These are phyloP conservation scores for Agrotis puta DNA, from an alignment of 2,888 invertebrate genomes.

Conservation along the genomic window DNA sequence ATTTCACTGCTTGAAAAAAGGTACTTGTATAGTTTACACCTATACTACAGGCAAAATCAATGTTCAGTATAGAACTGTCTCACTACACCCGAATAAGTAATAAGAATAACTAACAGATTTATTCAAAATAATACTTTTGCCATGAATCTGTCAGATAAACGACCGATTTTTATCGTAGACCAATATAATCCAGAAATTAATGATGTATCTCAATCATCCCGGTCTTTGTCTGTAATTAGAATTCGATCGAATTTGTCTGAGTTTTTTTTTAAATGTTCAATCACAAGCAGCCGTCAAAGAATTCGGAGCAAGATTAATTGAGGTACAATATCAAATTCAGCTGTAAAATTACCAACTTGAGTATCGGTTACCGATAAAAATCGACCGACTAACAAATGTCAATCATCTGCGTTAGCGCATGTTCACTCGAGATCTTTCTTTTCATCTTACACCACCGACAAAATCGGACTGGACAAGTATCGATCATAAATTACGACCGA, in stretches of 20 bases:
- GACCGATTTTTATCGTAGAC: background rate
- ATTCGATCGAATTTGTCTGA: too few species aligned
- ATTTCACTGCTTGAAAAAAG: conserved; percentile 20
- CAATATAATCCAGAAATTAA: background rate
- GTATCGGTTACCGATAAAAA: conserved; percentile 11
- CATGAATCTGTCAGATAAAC: background rate
- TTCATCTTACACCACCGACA: background rate
- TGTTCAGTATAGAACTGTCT: background rate
- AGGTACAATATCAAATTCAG: too few species aligned
- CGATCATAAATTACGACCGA: conserved; percentile 12
- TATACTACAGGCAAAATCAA: conserved; percentile 15
- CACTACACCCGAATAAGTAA: conserved; percentile 6
- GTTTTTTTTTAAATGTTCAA: too few species aligned
- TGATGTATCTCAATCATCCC: too few species aligned
- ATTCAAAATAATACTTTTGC: background rate
- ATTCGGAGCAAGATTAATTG: too few species aligned
- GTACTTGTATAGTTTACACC: conserved; percentile 4
- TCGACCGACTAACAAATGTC: background rate
- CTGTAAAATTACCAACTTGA: background rate
- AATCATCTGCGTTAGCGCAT: background rate
- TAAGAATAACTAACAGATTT: background rate
- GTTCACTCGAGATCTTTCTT: background rate
- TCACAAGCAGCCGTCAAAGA: too few species aligned
- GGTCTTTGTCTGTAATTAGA: too few species aligned
- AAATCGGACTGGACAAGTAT: background rate